Evolutionary conservation across 2,113 vertebrate species (phyloP).

Genomic region (Girardinichthys multiradiatus): DNA sequence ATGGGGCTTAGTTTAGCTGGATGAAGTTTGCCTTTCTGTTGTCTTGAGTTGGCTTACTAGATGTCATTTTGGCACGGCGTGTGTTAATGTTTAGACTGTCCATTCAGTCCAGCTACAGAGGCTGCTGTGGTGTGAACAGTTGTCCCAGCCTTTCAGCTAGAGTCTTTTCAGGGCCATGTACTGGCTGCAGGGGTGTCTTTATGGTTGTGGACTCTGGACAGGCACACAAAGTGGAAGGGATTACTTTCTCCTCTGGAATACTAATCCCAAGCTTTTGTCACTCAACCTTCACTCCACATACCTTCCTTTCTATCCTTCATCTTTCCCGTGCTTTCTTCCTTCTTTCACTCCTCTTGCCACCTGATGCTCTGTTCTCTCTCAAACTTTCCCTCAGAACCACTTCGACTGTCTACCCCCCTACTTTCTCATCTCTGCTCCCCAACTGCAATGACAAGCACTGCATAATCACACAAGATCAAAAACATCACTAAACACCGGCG

Average conservation of each 20-base stretch:
- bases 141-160: constrained; percentile 47
- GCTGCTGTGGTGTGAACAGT: constrained; percentile 41
- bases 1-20: constrained; percentile 19
- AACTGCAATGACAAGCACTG: constrained; percentile 50
- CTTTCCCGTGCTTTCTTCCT: constrained; percentile 27
- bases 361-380: constrained; percentile 33
- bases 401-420: constrained; percentile 38
- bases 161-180: constrained; percentile 49
- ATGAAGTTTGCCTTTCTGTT: constrained; percentile 3
- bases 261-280: constrained; percentile 72
- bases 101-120: constrained; percentile 29
- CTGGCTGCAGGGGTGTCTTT: constrained; percentile 43
- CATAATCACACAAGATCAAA: constrained; percentile 54
- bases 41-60: constrained; percentile 40
- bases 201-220: constrained; percentile 47
- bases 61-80: constrained; percentile 42
- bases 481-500: constrained; percentile 10
- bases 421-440: constrained; percentile 19
- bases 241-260: constrained; percentile 72
- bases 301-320: constrained; percentile 25
- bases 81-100: constrained; percentile 42
- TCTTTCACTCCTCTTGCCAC: constrained; percentile 50
- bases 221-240: constrained; percentile 52
- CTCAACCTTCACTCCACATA: constrained; percentile 37
- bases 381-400: constrained; percentile 36